These are phyloP conservation scores for Simalia tracyae DNA, from an alignment of 2,797 vertebrate species.

Conservation along the genomic window DNA sequence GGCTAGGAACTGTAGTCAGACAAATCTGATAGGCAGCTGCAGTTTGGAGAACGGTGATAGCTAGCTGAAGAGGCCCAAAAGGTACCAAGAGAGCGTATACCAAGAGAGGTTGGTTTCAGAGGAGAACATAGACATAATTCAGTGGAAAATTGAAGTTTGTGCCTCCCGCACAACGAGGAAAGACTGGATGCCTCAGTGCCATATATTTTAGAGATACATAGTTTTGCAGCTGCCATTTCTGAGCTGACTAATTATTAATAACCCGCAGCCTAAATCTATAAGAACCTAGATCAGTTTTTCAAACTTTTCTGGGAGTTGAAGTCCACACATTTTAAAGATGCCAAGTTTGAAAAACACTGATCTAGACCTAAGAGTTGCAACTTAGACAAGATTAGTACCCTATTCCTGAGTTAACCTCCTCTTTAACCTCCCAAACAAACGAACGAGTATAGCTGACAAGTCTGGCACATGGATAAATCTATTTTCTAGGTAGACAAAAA, in stretches of 20 bases:
- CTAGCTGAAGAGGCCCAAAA: neutral
- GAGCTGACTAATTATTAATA: neutral
- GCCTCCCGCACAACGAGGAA: neutral
- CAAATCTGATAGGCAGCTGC: neutral
- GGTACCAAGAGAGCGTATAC: neutral
- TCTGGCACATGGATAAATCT: neutral
- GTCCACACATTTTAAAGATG: no score
- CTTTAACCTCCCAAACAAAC: neutral
- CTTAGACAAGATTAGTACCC: neutral
- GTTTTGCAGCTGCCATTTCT: neutral
- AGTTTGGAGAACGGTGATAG: neutral
- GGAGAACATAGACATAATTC: neutral
- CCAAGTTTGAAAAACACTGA: neutral
- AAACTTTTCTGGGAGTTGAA: neutral
- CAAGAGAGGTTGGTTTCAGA: neutral
- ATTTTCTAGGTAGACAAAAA: neutral
- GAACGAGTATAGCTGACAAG: neutral
- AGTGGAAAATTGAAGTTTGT: neutral
- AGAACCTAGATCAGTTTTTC: neutral
- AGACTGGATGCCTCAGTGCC: neutral
- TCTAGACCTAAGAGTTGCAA: neutral
- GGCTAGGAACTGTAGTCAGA: neutral
- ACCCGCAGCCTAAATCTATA: neutral
- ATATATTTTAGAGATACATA: neutral
- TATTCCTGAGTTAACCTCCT: neutral